Evolutionary conservation across 2,797 vertebrate species (phyloP).

Genomic region (Percopsis omiscomaycus): DNA sequence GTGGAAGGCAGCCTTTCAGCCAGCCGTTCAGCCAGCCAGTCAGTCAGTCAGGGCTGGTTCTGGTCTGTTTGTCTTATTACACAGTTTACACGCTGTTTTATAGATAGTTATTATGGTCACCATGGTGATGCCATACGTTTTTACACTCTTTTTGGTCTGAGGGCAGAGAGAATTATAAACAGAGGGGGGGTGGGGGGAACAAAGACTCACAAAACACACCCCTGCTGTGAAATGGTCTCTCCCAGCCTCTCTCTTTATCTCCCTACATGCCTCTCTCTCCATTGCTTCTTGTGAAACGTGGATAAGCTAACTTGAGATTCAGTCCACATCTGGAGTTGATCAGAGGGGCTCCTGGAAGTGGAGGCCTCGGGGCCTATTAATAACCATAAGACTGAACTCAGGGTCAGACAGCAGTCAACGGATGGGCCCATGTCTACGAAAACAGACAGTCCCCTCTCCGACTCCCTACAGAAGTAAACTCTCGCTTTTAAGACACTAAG

Average conservation of each 20-base stretch:
- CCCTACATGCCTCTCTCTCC: slow-evolving; percentile 70
- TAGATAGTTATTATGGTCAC: slow-evolving; percentile 78
- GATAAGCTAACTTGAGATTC: slow-evolving; percentile 70
- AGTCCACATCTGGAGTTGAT: slow-evolving; percentile 88
- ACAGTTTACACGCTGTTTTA: slow-evolving; percentile 81
- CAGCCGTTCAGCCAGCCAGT: slow-evolving; percentile 47
- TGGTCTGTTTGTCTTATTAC: slow-evolving; percentile 80
- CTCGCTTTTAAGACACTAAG: slow-evolving; percentile 15
- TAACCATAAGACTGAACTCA: slow-evolving; percentile 78
- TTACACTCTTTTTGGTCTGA: slow-evolving; percentile 73
- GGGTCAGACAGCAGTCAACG: slow-evolving; percentile 87
- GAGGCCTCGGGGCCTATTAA: slow-evolving; percentile 83
- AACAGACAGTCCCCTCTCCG: slow-evolving; percentile 66
- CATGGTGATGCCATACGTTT: slow-evolving; percentile 79
- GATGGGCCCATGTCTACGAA: slow-evolving; percentile 78
- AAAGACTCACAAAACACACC: slow-evolving; percentile 73
- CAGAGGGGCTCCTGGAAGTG: slow-evolving; percentile 85
- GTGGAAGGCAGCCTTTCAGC: slow-evolving; percentile 76
- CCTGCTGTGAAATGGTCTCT: slow-evolving; percentile 72
- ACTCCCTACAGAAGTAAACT: slow-evolving; percentile 22
- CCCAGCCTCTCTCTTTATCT: slow-evolving; percentile 61
- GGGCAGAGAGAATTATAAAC: slow-evolving; percentile 55
- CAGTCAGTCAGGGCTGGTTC: slow-evolving; percentile 71
- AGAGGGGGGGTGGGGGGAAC: slow-evolving; percentile 50
- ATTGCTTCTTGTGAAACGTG: slow-evolving; percentile 74